Evolutionary conservation across 1,140 invertebrate genomes (phyloP).

Genomic region (Diabrotica undecimpunctata): DNA sequence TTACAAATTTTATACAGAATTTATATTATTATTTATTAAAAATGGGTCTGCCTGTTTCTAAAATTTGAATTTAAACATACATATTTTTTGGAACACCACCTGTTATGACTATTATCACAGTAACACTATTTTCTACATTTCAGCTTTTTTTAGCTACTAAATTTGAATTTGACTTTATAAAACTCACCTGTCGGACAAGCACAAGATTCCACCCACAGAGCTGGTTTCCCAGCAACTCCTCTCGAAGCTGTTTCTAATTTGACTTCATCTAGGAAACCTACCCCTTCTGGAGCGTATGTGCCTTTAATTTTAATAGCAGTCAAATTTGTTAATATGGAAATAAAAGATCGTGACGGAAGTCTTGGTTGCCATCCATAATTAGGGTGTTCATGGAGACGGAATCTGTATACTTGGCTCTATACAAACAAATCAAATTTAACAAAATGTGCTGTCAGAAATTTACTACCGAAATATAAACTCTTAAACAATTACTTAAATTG

Average conservation of each 20-base stretch:
- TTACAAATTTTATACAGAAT: no score
- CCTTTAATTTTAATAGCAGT: slow-evolving; percentile 92
- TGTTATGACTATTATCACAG: no score
- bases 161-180: background rate
- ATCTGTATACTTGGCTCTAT: slow-evolving; percentile 66
- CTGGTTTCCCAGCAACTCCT: slow-evolving; percentile 74
- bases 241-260: slow-evolving; percentile 80
- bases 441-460: no score
- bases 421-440: slow-evolving; percentile 4
- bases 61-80: no score
- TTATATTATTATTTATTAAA: no score
- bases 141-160: no score
- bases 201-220: slow-evolving; percentile 93
- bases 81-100: no score
- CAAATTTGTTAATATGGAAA: slow-evolving; percentile 87
- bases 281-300: slow-evolving; percentile 82
- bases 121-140: no score
- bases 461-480: no score
- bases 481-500: no score
- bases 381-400: slow-evolving; percentile 85
- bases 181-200: slow-evolving; percentile 72
- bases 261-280: slow-evolving; percentile 86
- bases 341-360: slow-evolving; percentile 80
- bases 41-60: no score
- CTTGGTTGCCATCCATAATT: slow-evolving; percentile 90